Evolutionary conservation across 2,797 vertebrate species (phyloP).

Genomic region (Thripadectes ignobilis): DNA sequence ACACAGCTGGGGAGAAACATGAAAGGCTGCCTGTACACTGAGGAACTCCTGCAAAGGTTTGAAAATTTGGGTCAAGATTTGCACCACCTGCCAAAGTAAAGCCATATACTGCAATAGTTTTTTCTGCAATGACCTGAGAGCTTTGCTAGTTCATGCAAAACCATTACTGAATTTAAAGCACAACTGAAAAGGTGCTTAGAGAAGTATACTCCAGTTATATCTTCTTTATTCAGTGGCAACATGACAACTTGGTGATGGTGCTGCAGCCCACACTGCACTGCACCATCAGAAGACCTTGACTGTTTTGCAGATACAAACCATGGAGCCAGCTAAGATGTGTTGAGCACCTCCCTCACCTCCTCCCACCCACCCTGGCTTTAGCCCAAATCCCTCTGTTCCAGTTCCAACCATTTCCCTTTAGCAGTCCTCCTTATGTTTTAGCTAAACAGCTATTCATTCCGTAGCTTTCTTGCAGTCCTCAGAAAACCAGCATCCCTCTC

Average conservation of each 20-base stretch:
- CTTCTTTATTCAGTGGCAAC: conserved; percentile 12
- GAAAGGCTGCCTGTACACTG: not conserved
- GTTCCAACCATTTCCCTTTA: not conserved
- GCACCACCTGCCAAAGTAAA: not conserved
- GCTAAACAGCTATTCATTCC: not conserved
- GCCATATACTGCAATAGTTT: not conserved
- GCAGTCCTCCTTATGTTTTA: conserved; percentile 3
- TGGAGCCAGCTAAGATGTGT: not conserved
- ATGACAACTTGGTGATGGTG: not conserved
- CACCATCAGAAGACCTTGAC: conserved; percentile 15
- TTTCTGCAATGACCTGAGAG: not conserved
- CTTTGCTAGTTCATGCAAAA: not conserved
- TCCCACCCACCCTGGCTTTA: conserved; percentile 11
- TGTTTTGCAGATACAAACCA: conserved; percentile 44
- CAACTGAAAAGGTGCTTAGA: not conserved
- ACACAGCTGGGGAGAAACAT: not conserved
- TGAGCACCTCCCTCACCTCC: conserved; percentile 30
- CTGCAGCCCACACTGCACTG: conserved; percentile 31
- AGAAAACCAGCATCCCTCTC: conserved; percentile 28
- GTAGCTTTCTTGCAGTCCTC: not conserved
- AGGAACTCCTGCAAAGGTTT: not conserved
- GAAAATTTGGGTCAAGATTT: not conserved
- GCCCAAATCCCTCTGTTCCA: conserved; percentile 15
- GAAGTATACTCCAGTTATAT: not conserved
- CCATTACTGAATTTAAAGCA: not conserved